Base-by-base conservation (phyloP, 2,113 vertebrate genomes). In the Pangasianodon hypophthalmus region DNA sequence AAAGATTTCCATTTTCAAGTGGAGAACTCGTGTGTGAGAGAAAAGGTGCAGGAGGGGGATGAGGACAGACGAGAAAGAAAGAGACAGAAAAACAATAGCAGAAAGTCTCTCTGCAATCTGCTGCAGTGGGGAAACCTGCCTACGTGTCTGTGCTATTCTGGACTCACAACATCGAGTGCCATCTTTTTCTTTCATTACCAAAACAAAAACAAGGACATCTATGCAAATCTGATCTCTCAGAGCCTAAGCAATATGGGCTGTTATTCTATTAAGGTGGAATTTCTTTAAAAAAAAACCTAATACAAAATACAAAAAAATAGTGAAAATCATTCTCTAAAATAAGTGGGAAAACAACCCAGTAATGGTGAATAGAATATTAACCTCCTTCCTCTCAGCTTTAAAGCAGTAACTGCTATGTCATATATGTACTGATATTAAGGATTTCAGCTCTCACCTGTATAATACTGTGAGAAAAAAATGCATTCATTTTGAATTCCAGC, bases 1-100 rank as follows among this genome's bases (percentile, higher is more conserved):
- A 93, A 94, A 91, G 90, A 93, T 94, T 90, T 93, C 75, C 50
- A 91, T 92, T 94, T 87, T 93, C 91, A 91, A 93, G 94, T 92
- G 80, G 86, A 64, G 86, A n/a, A 71, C 75, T 50, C 13, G 32
- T 24, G 11, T 50, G 50, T 4, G 48, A 52, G 50, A 82, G 11
- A 37, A 54, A 21, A 56, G 80, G 69, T 24, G 69, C 19, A 32
- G 52, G 50, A 82, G 26, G 10, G 84, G 58, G 71, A n/a, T 44
- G 85, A 54, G 71, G 85, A 81, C 60, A 88, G 85, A 83, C n/a
- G 24, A 46, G 84, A 85, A 21, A 29, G 29, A n/a, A 16, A 44
- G 58, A 71, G 37, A 87, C 26, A 32, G 90, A 89, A 60, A 90
- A 79, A 87, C 52, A 91, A 88, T 58, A 56, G 82, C 32, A 86